Evolutionary conservation across 1,140 invertebrate species (phyloP).

Genomic region (Drosophila oshimai): DNA sequence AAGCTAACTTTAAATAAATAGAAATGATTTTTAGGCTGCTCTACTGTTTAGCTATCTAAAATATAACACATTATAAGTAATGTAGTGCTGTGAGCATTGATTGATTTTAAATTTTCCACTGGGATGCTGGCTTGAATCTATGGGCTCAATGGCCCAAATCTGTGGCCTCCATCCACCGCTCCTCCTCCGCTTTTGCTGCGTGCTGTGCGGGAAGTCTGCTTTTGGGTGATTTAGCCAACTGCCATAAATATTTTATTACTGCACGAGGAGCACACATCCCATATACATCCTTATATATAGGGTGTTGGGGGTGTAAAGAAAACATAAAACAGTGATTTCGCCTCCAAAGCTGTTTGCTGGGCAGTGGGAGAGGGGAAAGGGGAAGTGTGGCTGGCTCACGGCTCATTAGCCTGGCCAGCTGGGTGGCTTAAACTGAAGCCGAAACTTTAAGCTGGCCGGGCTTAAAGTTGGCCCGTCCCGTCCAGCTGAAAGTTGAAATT

Average conservation of each 20-base stretch:
- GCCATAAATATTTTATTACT: conserved; percentile 59
- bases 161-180: too few relatives aligned
- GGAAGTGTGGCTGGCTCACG: conserved; percentile 33
- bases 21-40: too few relatives aligned
- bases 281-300: background rate
- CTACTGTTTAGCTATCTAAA: too few relatives aligned
- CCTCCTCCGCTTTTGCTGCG: background rate
- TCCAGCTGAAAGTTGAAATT: too few relatives aligned
- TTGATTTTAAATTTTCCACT: background rate
- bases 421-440: too few relatives aligned
- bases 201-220: conserved; percentile 5
- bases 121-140: too few relatives aligned
- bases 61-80: too few relatives aligned
- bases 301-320: conserved; percentile 5
- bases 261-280: conserved; percentile 5
- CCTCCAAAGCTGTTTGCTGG: too few relatives aligned
- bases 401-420: conserved; percentile 49
- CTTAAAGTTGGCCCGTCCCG: background rate
- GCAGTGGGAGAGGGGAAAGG: background rate
- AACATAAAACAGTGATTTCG: conserved; percentile 31
- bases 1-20: too few relatives aligned
- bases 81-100: background rate
- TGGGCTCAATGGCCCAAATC: too few relatives aligned
- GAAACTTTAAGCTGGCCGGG: conserved; percentile 12
- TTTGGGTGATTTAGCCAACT: conserved; percentile 39